Evolutionary conservation across 2,113 vertebrate species (phyloP).

Genomic region (Oreotragus oreotragus): DNA sequence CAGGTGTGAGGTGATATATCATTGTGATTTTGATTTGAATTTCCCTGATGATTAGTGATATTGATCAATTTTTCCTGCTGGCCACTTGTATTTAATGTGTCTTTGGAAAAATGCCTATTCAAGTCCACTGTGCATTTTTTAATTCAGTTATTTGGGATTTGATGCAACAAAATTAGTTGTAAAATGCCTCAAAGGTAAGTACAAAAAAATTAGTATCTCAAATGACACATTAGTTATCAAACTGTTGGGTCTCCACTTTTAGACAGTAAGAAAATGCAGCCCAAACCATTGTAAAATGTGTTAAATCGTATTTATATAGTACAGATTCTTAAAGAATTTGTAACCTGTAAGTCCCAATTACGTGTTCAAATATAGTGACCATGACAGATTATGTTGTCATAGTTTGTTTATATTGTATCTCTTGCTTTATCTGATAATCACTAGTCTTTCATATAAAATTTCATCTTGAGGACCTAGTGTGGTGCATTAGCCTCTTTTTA

Average conservation of each 20-base stretch:
- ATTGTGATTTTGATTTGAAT: not conserved
- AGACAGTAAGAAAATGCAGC: not conserved
- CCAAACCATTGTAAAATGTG: not conserved
- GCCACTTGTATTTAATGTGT: not conserved
- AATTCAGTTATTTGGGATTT: not conserved
- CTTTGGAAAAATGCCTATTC: not conserved
- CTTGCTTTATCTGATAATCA: not conserved
- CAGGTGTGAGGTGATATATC: not conserved
- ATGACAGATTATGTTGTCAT: not conserved
- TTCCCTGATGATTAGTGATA: not conserved
- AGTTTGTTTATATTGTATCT: not conserved
- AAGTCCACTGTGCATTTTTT: not conserved
- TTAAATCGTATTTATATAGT: not conserved
- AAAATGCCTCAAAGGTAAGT: not conserved
- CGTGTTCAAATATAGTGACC: not conserved
- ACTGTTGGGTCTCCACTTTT: not conserved
- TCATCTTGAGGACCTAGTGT: not conserved
- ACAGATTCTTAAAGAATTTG: not conserved
- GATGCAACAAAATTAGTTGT: not conserved
- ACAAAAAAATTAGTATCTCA: not conserved
- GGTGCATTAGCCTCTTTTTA: not conserved
- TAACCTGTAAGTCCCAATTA: not conserved
- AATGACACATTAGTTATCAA: not conserved
- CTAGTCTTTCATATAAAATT: not conserved
- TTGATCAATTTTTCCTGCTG: not conserved